Conservation (phyloP, 2,113 vertebrate genomes). For the Carollia perspicillata region DNA sequence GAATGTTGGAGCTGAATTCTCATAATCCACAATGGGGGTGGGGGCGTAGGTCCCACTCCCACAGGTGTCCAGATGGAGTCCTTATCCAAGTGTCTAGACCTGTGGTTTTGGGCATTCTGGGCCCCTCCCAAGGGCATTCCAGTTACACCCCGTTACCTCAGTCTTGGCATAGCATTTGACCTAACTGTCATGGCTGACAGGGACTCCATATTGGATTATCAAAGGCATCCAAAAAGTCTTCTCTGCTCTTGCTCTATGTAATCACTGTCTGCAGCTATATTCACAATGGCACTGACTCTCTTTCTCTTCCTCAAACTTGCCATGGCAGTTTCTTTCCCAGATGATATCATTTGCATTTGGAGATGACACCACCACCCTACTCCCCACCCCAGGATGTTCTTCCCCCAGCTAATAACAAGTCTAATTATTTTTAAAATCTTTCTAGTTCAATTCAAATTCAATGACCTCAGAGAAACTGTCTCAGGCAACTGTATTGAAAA, state of each 20-base stretch:
- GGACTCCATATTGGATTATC: neutral
- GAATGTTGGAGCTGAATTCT: neutral
- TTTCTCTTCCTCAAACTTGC: neutral
- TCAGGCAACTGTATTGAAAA: neutral
- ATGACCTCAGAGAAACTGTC: neutral
- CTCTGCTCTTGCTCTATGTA: neutral
- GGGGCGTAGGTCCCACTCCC: neutral
- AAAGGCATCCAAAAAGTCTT: neutral
- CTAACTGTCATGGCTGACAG: neutral
- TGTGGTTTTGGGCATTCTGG: neutral
- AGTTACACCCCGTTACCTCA: neutral
- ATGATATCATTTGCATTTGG: neutral
- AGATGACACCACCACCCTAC: neutral
- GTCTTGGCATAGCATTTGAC: neutral
- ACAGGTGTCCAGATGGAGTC: neutral
- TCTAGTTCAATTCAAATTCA: neutral
- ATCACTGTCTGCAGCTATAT: neutral
- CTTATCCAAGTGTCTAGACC: neutral
- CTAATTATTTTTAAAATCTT: neutral
- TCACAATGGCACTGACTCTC: accelerated
- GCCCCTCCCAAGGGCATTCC: neutral
- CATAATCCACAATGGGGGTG: neutral
- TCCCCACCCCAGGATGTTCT: neutral
- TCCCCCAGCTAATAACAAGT: neutral
- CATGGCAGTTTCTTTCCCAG: neutral